Evolutionary conservation across 2,888 invertebrate genomes (phyloP), one percentile per base, ranked within the genome.

Genomic region (Erebia aethiops): DNA sequence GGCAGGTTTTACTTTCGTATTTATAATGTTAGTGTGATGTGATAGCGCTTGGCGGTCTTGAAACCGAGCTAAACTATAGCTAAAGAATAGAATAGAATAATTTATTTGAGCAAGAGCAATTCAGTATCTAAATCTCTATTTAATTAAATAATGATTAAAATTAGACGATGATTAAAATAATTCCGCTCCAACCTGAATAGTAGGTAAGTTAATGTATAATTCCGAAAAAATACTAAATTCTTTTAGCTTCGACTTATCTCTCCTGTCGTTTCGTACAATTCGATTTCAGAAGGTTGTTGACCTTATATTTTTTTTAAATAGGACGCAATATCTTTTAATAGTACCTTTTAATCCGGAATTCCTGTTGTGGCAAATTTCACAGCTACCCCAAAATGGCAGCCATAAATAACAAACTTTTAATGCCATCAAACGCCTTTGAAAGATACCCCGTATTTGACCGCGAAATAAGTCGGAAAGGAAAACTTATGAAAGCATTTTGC

Each of bases 391-490:
- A 16, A 60, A 11, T 10, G 21, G 62, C 14, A 21, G n/a, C 14
- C 62, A 49, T 13, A 49, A 49, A 14, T 41, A 62, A 26, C 26
- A 18, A 61, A 69, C 69, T 63, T 56, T 14, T 57, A 60, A 49
- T 43, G 46, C 63, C 63, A 18, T 57, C 35, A 69, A 63, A 69
- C 16, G 43, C 46, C 62, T 62, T 41, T 13, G 41, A 54, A 65
- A 65, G 54, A 51, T 54, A 26, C 35, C 35, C 52, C 2, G 1
- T 26, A n/a, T 16, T 65, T 65, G 54, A 54, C 65, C 65, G 65
- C 54, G 51, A 63, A 63, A 63, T 51, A 63, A 63, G 14, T 51
- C 11, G 26, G 57, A 56, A 69, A 63, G 54, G 69, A n/a, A 69
- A 63, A 63, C 54, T 69, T 57, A 46, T 63, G 56, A 57, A 63